Conservation (phyloP, 2,888 invertebrate species). For the Xanthorhoe designata region DNA sequence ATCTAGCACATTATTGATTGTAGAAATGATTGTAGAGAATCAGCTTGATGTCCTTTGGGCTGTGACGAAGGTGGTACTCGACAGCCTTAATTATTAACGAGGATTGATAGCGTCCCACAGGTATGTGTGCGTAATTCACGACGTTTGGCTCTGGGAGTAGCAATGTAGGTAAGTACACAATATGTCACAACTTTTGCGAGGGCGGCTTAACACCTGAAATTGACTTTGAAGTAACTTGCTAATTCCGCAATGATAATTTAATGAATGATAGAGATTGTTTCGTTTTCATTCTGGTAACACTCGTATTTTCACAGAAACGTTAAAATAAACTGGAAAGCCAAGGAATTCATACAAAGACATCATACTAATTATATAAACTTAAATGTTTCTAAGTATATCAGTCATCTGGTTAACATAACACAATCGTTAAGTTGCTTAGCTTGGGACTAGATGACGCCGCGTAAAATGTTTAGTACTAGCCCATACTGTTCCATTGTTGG, state of each 20-base stretch:
- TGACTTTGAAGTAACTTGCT: constrained; percentile 10
- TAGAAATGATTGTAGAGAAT: not conserved
- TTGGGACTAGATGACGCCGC: too few relatives aligned
- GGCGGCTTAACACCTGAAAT: constrained; percentile 13
- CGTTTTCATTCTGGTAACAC: not conserved
- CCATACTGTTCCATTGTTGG: too few relatives aligned
- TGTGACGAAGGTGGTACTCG: constrained; percentile 28
- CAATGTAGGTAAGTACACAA: constrained; percentile 11
- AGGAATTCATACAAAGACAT: too few relatives aligned
- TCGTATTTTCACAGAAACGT: not conserved
- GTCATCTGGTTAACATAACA: too few relatives aligned
- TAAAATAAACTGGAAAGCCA: too few relatives aligned
- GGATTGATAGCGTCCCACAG: constrained; percentile 70
- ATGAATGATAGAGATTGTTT: not conserved
- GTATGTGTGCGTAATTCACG: constrained; percentile 41
- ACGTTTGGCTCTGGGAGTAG: constrained; percentile 25
- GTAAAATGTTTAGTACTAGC: too few relatives aligned
- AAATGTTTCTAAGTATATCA: too few relatives aligned
- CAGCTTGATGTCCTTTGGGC: constrained; percentile 12
- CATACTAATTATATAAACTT: too few relatives aligned
- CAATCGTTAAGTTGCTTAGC: too few relatives aligned
- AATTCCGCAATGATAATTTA: constrained; percentile 5
- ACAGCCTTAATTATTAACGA: constrained; percentile 70
- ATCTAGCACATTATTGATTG: not conserved
- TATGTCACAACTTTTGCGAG: constrained; percentile 27